Percentiles rank a stretch among this genome's conserved stretches.
These are phyloP conservation scores for Tarsius wallacei DNA, from an alignment of 2,797 vertebrate genomes.

Conservation along the genomic window DNA sequence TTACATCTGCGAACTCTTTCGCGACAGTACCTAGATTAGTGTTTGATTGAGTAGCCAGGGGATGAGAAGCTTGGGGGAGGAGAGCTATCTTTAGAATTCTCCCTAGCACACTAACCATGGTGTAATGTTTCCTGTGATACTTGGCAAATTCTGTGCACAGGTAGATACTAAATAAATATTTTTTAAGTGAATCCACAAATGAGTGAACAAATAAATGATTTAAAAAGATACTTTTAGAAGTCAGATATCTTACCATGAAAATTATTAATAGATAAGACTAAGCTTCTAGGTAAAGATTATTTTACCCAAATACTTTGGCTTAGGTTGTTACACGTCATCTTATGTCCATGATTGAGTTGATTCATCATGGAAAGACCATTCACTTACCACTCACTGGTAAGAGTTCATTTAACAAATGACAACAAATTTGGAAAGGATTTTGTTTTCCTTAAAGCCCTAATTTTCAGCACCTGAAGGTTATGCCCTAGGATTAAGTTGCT, in stretches of 20 bases:
- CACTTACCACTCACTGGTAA: not conserved
- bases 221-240: constrained; percentile 24
- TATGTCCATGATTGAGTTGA: not conserved
- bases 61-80: not conserved
- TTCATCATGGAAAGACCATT: not conserved
- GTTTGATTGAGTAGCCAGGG: not conserved
- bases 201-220: not conserved
- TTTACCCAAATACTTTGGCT: constrained; percentile 15
- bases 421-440: not conserved
- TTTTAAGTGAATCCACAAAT: constrained; percentile 27
- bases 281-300: not conserved
- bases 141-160: not conserved
- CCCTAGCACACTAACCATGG: not conserved
- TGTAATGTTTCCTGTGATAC: not conserved
- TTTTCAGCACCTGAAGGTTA: constrained; percentile 47
- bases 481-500: not conserved
- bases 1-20: constrained; percentile 1
- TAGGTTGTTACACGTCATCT: not conserved
- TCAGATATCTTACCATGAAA: not conserved
- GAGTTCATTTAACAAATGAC: constrained; percentile 27
- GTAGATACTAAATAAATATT: constrained; percentile 19
- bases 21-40: not conserved
- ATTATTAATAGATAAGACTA: not conserved
- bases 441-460: constrained; percentile 4
- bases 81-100: not conserved